Conservation (phyloP, 2,797 vertebrate species). For the Fistularia tabacaria region DNA sequence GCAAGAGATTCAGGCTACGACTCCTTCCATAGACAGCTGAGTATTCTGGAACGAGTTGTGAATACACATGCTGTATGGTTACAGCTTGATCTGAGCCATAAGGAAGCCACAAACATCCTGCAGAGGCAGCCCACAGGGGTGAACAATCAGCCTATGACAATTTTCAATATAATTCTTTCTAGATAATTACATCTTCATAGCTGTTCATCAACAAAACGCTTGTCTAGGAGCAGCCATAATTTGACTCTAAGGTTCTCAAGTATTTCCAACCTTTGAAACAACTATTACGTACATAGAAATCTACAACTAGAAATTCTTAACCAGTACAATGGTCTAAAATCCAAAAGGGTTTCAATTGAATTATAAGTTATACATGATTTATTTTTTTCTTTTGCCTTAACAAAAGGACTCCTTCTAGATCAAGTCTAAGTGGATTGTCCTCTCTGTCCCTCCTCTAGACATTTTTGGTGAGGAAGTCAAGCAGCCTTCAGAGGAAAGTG, state of each 20-base stretch:
- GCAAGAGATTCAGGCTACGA: conserved; percentile 90
- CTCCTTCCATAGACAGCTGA: conserved; percentile 84
- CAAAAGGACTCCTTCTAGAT: too few species aligned
- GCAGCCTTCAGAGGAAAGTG: conserved; percentile 86
- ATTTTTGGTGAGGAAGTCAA: conserved; percentile 87
- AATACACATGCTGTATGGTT: conserved; percentile 91
- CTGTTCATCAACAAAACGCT: too few species aligned
- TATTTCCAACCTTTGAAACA: too few species aligned
- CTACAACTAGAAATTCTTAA: too few species aligned
- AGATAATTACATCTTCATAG: too few species aligned
- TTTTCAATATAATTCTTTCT: not conserved
- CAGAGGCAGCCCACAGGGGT: conserved; percentile 84
- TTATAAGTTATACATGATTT: too few species aligned
- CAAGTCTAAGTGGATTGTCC: conserved; percentile 7
- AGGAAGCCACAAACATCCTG: conserved; percentile 76
- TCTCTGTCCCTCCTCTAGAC: conserved; percentile 62
- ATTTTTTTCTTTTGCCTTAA: too few species aligned
- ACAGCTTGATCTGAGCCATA: conserved; percentile 81
- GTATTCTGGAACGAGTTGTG: conserved; percentile 86
- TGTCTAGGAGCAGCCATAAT: too few species aligned
- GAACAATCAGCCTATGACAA: conserved; percentile 43
- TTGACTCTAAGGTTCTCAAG: too few species aligned
- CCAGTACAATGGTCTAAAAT: too few species aligned
- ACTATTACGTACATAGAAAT: too few species aligned
- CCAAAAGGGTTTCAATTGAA: too few species aligned